Evolutionary conservation across 2,888 invertebrate species (phyloP).

Genomic region (Germaria angustata): DNA sequence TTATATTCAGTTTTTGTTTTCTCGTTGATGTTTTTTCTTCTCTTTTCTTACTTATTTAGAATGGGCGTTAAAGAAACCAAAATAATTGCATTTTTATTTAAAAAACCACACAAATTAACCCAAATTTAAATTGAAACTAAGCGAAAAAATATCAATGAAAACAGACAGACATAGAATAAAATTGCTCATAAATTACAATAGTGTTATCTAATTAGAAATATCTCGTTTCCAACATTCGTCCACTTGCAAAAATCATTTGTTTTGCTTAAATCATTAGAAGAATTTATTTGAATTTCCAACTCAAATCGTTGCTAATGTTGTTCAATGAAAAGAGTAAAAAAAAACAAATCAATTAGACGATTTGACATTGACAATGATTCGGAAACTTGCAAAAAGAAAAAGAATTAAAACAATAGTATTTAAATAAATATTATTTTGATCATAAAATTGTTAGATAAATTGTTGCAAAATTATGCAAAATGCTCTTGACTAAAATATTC

Average conservation of each 20-base stretch:
- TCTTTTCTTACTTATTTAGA: neutral
- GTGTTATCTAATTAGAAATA: constrained; percentile 51
- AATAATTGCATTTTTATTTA: constrained; percentile 45
- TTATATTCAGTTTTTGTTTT: neutral
- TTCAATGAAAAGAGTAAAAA: neutral
- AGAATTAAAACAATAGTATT: constrained; percentile 24
- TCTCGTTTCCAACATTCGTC: constrained; percentile 37
- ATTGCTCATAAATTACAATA: constrained; percentile 44
- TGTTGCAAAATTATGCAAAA: constrained; percentile 10
- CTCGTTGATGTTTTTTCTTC: neutral
- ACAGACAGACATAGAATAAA: neutral
- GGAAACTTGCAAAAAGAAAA: constrained; percentile 1
- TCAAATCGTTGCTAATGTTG: constrained; percentile 20
- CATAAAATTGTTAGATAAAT: constrained; percentile 31
- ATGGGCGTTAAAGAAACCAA: constrained; percentile 42
- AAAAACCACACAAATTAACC: constrained; percentile 55
- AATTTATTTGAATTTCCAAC: constrained; percentile 43
- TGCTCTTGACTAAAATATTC: constrained; percentile 3
- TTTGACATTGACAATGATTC: constrained; percentile 63
- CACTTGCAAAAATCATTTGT: constrained; percentile 48
- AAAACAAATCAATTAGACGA: neutral
- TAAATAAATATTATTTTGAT: constrained; percentile 38
- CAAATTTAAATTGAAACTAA: constrained; percentile 35
- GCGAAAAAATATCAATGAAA: neutral
- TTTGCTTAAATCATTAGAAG: constrained; percentile 17